A percentile compares a stretch with the other conserved stretches of the same genome.
Conservation (phyloP, 2,797 vertebrate genomes). For the Siniperca obscura region DNA sequence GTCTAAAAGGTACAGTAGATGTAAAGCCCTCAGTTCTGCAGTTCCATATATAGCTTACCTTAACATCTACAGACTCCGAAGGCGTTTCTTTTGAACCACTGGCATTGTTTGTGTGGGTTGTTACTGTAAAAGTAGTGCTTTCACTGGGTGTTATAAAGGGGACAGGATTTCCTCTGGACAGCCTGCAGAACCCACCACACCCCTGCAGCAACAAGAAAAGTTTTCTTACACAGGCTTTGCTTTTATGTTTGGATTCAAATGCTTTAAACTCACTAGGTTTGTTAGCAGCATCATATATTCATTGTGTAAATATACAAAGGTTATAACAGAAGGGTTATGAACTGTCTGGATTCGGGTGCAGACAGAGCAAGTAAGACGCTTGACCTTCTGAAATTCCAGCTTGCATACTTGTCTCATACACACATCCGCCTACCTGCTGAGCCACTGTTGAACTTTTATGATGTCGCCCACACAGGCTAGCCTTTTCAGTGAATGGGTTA, state of each 20-base stretch:
- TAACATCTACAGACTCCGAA: slow-evolving; percentile 14
- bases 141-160: slow-evolving; percentile 62
- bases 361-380: slow-evolving; percentile 15
- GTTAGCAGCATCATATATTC: slow-evolving; percentile 13
- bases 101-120: slow-evolving; percentile 59
- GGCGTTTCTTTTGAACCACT: slow-evolving; percentile 29
- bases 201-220: slow-evolving; percentile 14
- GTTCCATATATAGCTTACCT: slow-evolving; percentile 16
- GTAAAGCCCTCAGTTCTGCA: slow-evolving; percentile 2
- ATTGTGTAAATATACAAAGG: slow-evolving; percentile 20
- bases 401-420: slow-evolving; percentile 42
- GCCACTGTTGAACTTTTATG: slow-evolving; percentile 41
- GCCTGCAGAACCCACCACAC: slow-evolving; percentile 51
- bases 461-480: slow-evolving; percentile 40
- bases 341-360: slow-evolving; percentile 35
- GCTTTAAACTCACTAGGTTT: not conserved
- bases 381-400: slow-evolving; percentile 55
- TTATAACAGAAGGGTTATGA: slow-evolving; percentile 12
- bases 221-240: slow-evolving; percentile 12
- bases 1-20: not conserved
- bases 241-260: slow-evolving; percentile 29
- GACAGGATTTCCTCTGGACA: slow-evolving; percentile 80
- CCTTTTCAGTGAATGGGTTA: slow-evolving; percentile 38
- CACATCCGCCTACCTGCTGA: slow-evolving; percentile 52
- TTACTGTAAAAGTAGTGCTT: slow-evolving; percentile 48